These are phyloP conservation scores for Drosophila prostipennis DNA, from an alignment of 2,888 invertebrate genomes.

Conservation along the genomic window DNA sequence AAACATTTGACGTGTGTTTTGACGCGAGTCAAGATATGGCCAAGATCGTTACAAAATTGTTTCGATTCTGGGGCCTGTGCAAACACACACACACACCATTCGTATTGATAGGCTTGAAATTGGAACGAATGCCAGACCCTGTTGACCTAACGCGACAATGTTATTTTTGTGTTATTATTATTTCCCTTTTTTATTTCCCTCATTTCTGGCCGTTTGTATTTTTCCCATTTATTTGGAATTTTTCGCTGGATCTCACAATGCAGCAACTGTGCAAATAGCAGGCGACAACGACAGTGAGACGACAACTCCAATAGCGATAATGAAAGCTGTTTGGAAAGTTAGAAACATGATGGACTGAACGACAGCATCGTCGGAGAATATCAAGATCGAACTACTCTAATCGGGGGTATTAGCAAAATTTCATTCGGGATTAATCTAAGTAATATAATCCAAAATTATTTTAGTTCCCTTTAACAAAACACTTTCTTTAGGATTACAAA, in stretches of 20 bases:
- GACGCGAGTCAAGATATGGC: slow-evolving; percentile 73
- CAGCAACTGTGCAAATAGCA: slow-evolving; percentile 80
- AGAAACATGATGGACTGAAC: slow-evolving; percentile 62
- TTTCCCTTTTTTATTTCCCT: slow-evolving; percentile 27
- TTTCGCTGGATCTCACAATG: slow-evolving; percentile 62
- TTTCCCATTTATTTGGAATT: slow-evolving; percentile 70
- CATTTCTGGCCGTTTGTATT: slow-evolving; percentile 54
- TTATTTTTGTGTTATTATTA: slow-evolving; percentile 46
- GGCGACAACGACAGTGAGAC: slow-evolving; percentile 59
- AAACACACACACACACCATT: slow-evolving; percentile 54
- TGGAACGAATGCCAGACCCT: slow-evolving; percentile 77
- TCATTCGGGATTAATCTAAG: background rate
- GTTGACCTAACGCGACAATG: slow-evolving; percentile 77
- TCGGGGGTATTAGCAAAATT: background rate
- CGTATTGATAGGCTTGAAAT: slow-evolving; percentile 62
- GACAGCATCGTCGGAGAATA: slow-evolving; percentile 23
- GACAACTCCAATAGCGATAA: slow-evolving; percentile 27
- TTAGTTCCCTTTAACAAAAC: too few relatives aligned
- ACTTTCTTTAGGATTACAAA: too few relatives aligned
- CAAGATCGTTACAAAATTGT: slow-evolving; percentile 62
- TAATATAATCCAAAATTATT: too few relatives aligned
- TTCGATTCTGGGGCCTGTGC: slow-evolving; percentile 59
- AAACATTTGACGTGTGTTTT: slow-evolving; percentile 83
- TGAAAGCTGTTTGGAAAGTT: slow-evolving; percentile 77
- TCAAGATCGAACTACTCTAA: slow-evolving; percentile 32